Conservation (phyloP, 2,888 invertebrate species). For the Tenthredo notha region DNA sequence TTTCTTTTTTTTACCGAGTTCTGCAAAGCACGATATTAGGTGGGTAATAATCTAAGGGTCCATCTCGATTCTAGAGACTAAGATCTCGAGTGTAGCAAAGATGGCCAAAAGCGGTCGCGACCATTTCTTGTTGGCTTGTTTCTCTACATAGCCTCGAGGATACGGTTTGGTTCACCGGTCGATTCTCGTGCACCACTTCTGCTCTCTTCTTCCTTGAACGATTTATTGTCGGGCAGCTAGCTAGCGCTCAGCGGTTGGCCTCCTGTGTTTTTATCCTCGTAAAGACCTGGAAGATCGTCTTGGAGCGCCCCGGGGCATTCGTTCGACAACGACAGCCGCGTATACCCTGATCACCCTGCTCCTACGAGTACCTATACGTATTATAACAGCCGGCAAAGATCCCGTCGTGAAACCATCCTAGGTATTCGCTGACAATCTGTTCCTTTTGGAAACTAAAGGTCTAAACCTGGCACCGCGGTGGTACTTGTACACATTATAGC, state of each 20-base stretch:
- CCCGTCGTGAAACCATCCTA: conserved; percentile 44
- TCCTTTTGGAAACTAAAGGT: conserved; percentile 24
- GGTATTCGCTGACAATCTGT: conserved; percentile 46
- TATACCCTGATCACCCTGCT: conserved; percentile 34
- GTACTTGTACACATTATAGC: neutral
- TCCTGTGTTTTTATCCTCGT: conserved; percentile 41
- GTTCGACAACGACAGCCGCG: conserved; percentile 25
- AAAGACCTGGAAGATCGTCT: conserved; percentile 36
- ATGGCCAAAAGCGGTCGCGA: conserved; percentile 43
- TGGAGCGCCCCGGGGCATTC: conserved; percentile 34
- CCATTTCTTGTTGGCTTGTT: conserved; percentile 31
- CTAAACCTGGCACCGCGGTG: neutral
- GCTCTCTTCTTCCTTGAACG: conserved; percentile 43
- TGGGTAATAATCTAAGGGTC: conserved; percentile 29
- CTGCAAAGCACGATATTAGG: neutral
- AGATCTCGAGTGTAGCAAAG: conserved; percentile 7
- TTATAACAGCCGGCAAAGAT: conserved; percentile 36
- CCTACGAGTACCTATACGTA: neutral
- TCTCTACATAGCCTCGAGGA: conserved; percentile 10
- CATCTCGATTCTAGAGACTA: conserved; percentile 15
- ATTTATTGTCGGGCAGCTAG: conserved; percentile 35
- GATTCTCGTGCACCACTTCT: conserved; percentile 45
- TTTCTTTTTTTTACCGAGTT: neutral
- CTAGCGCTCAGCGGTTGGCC: neutral
- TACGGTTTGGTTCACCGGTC: conserved; percentile 31